Evolutionary conservation across 2,888 invertebrate species (phyloP), one percentile per base, ranked within the genome.

Genomic region (Zaprionus lineosus): DNA sequence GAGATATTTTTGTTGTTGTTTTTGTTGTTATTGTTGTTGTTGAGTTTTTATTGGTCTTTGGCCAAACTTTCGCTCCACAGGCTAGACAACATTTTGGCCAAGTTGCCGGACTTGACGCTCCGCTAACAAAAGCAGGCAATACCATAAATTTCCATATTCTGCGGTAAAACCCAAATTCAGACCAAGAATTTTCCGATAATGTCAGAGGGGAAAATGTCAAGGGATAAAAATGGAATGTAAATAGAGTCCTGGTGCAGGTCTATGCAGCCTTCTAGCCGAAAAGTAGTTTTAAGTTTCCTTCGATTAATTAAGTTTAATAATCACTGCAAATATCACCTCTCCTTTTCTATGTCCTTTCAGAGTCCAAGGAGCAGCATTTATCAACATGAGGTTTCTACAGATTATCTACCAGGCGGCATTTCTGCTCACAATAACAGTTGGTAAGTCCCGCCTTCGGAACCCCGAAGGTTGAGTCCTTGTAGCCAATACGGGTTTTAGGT

Each of bases 301-400:
- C n/a, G n/a, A n/a, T n/a, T n/a, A n/a, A n/a, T n/a, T n/a, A n/a
- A n/a, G n/a, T n/a, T n/a, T n/a, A n/a, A 11, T n/a, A 9, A 14
- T 1, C 12, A 33, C 12, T 48, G 1, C 12, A 6, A 2, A 19
- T 3, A 14, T 11, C 5, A 26, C 8, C 15, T 26, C 15, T 43
- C 19, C 1, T 19, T 9, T 7, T 31, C 31, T 41, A 0, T 59
- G 76, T 81, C 15, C 9, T 12, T 16, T n/a, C 7, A 12, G n/a
- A n/a, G n/a, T n/a, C n/a, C n/a, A n/a, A n/a, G 24, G 9, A 37
- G n/a, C n/a, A n/a, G n/a, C n/a, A n/a, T n/a, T n/a, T n/a, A n/a
- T n/a, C n/a, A 66, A 29, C 40, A 77, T 77, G 77, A 47, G 63
- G 73, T 58, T 69, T 66, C 57, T 48, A 50, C 82, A 61, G 9